Evolutionary conservation across 2,113 vertebrate species (phyloP).

Genomic region (Nipponia nippon): DNA sequence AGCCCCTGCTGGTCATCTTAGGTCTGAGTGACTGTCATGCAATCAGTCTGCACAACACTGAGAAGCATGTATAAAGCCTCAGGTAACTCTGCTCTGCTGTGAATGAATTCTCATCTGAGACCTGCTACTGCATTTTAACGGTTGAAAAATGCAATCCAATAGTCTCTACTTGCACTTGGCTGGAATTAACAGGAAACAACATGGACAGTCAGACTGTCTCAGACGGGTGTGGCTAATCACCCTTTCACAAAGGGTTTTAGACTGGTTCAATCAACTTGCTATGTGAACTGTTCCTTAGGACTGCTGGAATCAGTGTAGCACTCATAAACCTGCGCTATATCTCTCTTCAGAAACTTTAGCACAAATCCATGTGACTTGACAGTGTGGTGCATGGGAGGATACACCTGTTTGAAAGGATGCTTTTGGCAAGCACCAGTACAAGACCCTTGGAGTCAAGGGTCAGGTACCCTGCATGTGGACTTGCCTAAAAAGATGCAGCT

Average conservation of each 20-base stretch:
- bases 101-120: background rate
- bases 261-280: background rate
- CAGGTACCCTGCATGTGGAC: background rate
- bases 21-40: background rate
- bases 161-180: background rate
- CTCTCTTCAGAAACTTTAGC: background rate
- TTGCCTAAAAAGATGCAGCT: background rate
- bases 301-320: background rate
- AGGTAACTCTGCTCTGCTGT: background rate
- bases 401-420: background rate
- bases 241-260: background rate
- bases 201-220: background rate
- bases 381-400: background rate
- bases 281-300: rapidly evolving
- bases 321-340: background rate
- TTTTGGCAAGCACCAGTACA: background rate
- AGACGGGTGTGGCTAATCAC: background rate
- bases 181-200: background rate
- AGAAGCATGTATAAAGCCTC: background rate
- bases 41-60: background rate
- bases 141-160: background rate
- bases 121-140: background rate
- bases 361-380: background rate
- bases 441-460: background rate
- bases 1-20: background rate